Evolutionary conservation across 2,888 invertebrate genomes (phyloP).

Genomic region (Eurois occulta): DNA sequence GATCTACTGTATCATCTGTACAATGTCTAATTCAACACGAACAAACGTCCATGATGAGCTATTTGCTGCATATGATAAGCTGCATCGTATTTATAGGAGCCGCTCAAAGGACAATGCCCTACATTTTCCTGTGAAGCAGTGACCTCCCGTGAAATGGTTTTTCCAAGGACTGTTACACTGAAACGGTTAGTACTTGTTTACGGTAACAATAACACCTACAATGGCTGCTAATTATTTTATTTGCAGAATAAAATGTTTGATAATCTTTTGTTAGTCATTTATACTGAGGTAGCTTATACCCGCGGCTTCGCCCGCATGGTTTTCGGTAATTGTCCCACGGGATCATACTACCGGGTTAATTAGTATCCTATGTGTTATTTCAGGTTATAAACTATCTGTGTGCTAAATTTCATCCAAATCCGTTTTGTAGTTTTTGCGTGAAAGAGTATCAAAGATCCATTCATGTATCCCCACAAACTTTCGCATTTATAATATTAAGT

Average conservation of each 20-base stretch:
- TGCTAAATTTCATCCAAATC: too few species aligned
- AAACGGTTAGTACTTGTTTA: conserved; percentile 32
- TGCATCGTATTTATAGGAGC: conserved; percentile 43
- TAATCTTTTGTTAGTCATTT: not conserved
- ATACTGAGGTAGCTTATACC: too few species aligned
- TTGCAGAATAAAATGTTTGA: not conserved
- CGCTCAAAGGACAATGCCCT: conserved; percentile 56
- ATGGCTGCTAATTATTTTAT: conserved; percentile 4
- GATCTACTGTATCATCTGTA: conserved; percentile 19
- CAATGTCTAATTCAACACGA: conserved; percentile 37
- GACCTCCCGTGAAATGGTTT: conserved; percentile 53
- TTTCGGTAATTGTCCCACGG: too few species aligned
- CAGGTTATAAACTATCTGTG: too few species aligned
- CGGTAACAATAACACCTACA: conserved; percentile 23
- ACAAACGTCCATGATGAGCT: conserved; percentile 50
- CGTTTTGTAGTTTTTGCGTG: too few species aligned
- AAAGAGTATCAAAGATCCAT: too few species aligned
- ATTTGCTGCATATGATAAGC: conserved; percentile 58
- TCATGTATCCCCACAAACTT: too few species aligned
- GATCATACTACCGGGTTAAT: too few species aligned
- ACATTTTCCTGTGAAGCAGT: conserved; percentile 58
- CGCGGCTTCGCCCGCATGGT: too few species aligned
- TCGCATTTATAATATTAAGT: too few species aligned
- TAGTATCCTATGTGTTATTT: too few species aligned
- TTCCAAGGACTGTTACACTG: conserved; percentile 43